Base-by-base conservation (phyloP, 2,113 vertebrate genomes). In the Todiramphus chloris region DNA sequence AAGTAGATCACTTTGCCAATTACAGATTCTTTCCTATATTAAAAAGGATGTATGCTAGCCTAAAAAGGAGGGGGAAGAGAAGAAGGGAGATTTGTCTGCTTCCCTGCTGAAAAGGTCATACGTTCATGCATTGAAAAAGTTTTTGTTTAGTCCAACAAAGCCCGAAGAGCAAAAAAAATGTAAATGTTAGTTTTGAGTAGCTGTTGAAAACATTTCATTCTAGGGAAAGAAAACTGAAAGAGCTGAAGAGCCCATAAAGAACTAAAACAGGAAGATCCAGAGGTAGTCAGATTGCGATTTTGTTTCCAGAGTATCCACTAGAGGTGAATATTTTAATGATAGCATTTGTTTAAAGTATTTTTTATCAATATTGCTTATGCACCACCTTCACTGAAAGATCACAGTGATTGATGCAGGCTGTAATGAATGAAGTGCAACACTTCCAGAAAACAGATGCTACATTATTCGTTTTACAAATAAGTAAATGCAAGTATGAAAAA, bases 141-240 rank as follows among this genome's bases (percentile, higher is more conserved):
- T 73, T 66, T 74, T 59, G 20, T 80, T 90, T 60, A 80, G 41
- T 27, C n/a, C 78, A 95, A 51, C 33, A 74, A 94, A 85, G 68
- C 28, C 51, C 35, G 37, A 73, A 93, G 58, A 94, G 93, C 12
- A 83, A 90, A 73, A 73, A 37, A 72, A 83, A 93, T 43, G 2
- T 78, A 88, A 87, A 94, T 20, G 15, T 64, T 93, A 85, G 90
- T 87, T 97, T 83, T 62, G 84, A 94, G 59, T 43, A 93, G 76
- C 67, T 97, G 94, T 87, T 95, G 89, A 96, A 97, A 96, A 95
- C 94, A 76, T 82, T 93, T 94, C 51, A 74, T 78, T 79, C 86
- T 0, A 35, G 58, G 87, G 95, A 93, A 89, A 94, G 83, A 89
- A 93, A 94, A 87, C 48, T 58, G 70, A 85, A 90, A 95, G 78